Evolutionary conservation across 1,140 invertebrate species (phyloP), one percentile per base, ranked within the genome.

Genomic region (Adoxophyes honmai): DNA sequence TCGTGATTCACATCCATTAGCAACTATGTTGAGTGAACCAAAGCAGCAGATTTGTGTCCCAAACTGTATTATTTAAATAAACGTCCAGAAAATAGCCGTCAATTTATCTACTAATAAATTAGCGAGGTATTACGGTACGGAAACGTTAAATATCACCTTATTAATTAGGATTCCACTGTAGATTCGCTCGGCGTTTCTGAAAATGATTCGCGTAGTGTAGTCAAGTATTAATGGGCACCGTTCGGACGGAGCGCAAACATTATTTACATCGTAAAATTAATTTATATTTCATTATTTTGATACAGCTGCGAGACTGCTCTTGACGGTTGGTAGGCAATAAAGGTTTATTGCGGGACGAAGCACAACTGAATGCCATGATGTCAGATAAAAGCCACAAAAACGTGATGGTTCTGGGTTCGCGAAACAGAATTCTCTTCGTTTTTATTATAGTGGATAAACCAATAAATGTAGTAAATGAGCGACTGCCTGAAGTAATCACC

Each of bases 251-350:
- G 10, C 42, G 10, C 16, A n/a, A 44, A 48, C 18, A 13, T 48
- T 48, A 48, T 21, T 48, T 48, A 48, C 42, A 33, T 28, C 42
- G 18, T 28, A 21, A 48, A 48, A 48, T 48, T 48, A 48, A 48
- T 48, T 48, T 48, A 48, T 48, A 48, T 7, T 48, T 48, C 16
- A 48, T 48, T 48, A 48, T 48, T 48, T 48, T 48, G 18, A 48
- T 48, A 28, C 18, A 48, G 42, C 42, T 48, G 42, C 21, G 42
- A 48, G 16, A 48, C 18, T 28, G 21, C 21, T 48, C 42, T 48
- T 18, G 42, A 21, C 18, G 18, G 42, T 13, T 13, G 42, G 42
- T 48, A 18, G 42, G 42, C 42, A 48, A 48, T 48, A 48, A 48
- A 48, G 42, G 18, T 48, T 48, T 28, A 48, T 28, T 48, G 42